Conservation (phyloP, 2,888 invertebrate species). For the Acronicta alni region DNA sequence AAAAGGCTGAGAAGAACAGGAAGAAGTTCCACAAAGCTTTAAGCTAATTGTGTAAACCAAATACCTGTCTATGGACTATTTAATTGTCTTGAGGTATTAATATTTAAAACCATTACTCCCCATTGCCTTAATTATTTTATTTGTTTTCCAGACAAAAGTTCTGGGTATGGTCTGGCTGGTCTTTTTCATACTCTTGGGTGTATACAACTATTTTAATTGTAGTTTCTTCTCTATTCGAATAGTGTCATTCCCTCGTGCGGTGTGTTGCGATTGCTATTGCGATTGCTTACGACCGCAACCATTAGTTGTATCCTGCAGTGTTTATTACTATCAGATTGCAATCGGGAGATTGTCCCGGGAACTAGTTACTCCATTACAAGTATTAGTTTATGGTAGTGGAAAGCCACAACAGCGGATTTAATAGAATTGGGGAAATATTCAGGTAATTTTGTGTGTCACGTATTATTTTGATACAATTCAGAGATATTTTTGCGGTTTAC, state of each 20-base stretch:
- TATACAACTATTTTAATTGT: conserved; percentile 14
- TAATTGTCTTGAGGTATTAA: no score
- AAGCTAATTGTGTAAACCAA: no score
- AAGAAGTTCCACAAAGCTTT: no score
- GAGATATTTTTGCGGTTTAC: no score
- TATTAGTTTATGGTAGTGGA: not conserved
- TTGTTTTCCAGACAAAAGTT: no score
- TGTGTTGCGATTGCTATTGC: conserved; percentile 32
- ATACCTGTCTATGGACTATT: no score
- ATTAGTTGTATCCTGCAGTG: conserved; percentile 35
- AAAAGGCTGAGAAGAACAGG: no score
- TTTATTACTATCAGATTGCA: no score
- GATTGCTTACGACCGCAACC: conserved; percentile 34
- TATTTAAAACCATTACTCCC: no score
- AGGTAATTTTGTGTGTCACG: no score
- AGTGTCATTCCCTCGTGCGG: conserved; percentile 13
- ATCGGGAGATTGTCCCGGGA: conserved; percentile 15
- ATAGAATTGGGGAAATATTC: not conserved
- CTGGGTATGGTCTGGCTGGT: conserved; percentile 3
- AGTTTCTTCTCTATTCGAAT: conserved; percentile 19
- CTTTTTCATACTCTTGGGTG: conserved; percentile 10
- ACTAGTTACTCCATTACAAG: conserved; percentile 12
- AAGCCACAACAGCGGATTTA: not conserved
- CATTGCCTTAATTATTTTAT: no score
- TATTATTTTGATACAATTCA: not conserved